phyloP scores from a whole-genome alignment of 2,888 invertebrate species.

The Pycnomerus fuliginosus region DNA sequence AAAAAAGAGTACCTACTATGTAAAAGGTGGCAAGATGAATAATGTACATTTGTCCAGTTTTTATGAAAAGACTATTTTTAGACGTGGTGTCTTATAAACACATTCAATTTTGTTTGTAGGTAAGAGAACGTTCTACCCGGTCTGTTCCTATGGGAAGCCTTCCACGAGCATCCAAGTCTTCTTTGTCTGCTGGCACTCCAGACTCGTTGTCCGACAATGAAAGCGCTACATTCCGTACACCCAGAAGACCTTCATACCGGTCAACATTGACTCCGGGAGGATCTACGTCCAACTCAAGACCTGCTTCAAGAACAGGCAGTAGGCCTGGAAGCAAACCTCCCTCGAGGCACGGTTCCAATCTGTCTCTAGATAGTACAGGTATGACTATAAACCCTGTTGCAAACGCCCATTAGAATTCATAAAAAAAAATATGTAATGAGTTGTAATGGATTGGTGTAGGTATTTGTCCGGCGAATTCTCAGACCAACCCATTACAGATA shows the following conservation, averaged over 20 bases:
- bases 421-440: too few relatives aligned
- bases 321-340: constrained; percentile 89
- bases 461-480: too few relatives aligned
- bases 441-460: too few relatives aligned
- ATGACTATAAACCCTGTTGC: too few relatives aligned
- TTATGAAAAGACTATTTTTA: neutral
- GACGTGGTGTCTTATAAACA: neutral
- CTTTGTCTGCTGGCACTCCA: constrained; percentile 82
- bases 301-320: constrained; percentile 82
- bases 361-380: constrained; percentile 89
- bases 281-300: constrained; percentile 71
- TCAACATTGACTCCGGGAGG: constrained; percentile 76
- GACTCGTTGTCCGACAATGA: constrained; percentile 89
- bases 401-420: too few relatives aligned
- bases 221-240: constrained; percentile 66
- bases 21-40: constrained; percentile 9
- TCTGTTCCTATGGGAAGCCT: constrained; percentile 72
- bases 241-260: constrained; percentile 68
- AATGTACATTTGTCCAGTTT: constrained; percentile 8
- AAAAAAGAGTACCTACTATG: too few relatives aligned
- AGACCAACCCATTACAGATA: too few relatives aligned
- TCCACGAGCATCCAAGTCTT: constrained; percentile 72
- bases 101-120: constrained; percentile 61
- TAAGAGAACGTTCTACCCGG: constrained; percentile 87
- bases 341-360: constrained; percentile 89